These are phyloP conservation scores for Parnassius glacialis DNA, from an alignment of 2,888 invertebrate species.

Conservation along the genomic window DNA sequence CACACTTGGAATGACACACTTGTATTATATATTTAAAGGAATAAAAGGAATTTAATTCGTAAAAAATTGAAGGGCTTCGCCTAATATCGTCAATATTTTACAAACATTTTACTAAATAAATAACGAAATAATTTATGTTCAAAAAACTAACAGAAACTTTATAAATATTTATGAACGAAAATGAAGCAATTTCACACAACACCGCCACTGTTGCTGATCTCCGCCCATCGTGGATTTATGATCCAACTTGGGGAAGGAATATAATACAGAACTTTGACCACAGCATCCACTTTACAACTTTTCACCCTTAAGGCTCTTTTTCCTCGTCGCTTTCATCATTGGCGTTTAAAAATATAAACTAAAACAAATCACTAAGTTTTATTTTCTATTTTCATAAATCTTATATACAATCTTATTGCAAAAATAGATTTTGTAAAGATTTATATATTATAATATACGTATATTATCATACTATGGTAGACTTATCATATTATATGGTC, in stretches of 20 bases:
- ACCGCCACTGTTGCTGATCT: not conserved
- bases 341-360: not conserved
- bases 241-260: conserved; percentile 1
- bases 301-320: not conserved
- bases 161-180: not conserved
- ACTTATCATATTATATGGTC: too few species aligned
- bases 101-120: not conserved
- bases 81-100: not conserved
- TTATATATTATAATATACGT: too few species aligned
- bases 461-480: too few species aligned
- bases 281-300: not conserved
- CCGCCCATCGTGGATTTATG: conserved; percentile 20
- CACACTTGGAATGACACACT: too few species aligned
- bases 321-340: not conserved
- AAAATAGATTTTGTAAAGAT: too few species aligned
- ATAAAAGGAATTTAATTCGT: too few species aligned
- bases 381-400: not conserved
- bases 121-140: not conserved
- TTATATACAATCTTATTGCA: too few species aligned
- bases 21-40: too few species aligned
- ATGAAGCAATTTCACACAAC: not conserved
- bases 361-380: not conserved
- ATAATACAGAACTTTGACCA: conserved; percentile 2
- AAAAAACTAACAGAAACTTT: not conserved
- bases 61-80: too few species aligned